Evolutionary conservation across 2,797 vertebrate genomes (phyloP).

Genomic region (Tenualosa ilisha): DNA sequence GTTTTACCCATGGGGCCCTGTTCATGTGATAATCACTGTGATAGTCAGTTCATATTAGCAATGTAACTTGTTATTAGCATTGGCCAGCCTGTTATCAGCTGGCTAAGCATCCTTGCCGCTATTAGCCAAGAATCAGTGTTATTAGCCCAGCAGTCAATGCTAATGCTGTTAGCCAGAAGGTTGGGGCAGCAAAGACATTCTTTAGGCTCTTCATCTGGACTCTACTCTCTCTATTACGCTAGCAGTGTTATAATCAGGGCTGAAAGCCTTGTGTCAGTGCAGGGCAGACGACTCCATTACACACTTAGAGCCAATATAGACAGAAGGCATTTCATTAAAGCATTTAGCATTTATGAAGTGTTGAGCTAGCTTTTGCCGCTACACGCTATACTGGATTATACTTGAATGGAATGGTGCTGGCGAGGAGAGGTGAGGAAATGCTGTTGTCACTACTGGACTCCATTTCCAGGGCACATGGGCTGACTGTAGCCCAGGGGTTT

Average conservation of each 20-base stretch:
- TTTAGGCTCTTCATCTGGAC: constrained; percentile 4
- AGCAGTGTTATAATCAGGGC: constrained; percentile 4
- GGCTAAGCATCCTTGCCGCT: background rate
- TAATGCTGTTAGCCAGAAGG: constrained; percentile 4
- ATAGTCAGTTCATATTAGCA: constrained; percentile 11
- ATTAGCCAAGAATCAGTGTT: background rate
- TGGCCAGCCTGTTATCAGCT: background rate
- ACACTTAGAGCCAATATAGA: background rate
- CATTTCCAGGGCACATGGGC: background rate
- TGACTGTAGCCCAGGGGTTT: background rate
- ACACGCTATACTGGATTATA: background rate
- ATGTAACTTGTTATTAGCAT: background rate
- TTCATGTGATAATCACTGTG: background rate
- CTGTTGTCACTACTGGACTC: background rate
- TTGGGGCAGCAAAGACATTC: background rate
- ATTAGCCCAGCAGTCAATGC: background rate
- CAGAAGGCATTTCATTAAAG: background rate
- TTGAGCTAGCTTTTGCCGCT: background rate
- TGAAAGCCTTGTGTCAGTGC: constrained; percentile 6
- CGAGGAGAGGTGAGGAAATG: background rate
- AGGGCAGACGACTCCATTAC: background rate
- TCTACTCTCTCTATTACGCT: background rate
- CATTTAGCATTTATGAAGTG: constrained; percentile 16
- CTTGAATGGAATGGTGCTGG: background rate
- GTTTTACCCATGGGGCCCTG: background rate